Base-by-base conservation (phyloP, 1,140 invertebrate species). In the Drosophila saltans region DNA sequence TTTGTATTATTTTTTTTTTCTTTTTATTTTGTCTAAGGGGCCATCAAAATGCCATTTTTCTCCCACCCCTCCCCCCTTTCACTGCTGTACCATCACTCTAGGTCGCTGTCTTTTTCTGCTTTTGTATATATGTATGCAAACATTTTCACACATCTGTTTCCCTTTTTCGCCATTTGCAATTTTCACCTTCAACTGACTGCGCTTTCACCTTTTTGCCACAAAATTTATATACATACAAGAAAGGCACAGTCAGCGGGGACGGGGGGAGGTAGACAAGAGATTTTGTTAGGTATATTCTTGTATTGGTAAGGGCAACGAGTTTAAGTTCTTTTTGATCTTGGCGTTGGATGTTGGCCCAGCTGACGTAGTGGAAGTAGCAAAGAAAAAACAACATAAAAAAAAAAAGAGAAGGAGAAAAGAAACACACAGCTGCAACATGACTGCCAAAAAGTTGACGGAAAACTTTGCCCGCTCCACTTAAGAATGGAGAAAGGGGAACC, bases 111-210 rank as follows among this genome's bases (percentile, higher is more conserved):
- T 36, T 36, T 7, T 36, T 36, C 0, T 30, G 28, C 2, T 4
- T 30, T 30, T 30, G 2, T 30, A 0, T 16, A 7, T 21, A 24
- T 52, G 6, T 33, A 63, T 63, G 61, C 41, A 63, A 63, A 63
- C 30, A 63, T 56, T 76, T 40, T 43, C 45, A 45, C 48, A 39
- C 74, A 76, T 40, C 74, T 73, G 77, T 66, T 66, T 36, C 16
- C 45, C 8, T 39, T 39, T 40, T 55, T 45, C 36, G 45, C 52
- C 52, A 56, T 66, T 66, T 72, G 66, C 77, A 16, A 77, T 72
- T 69, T 79, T 66, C 74, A 79, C 77, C 74, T 79, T 72, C 65
- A 63, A 63, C 63, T 58, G 41, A 72, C 61, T 76, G 61, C 65
- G 64, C 61, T 69, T 52, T 52, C 45, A 52, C 45, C 65, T 68